These are phyloP conservation scores for Zonotrichia leucophrys DNA, from an alignment of 2,113 vertebrate genomes.

Conservation along the genomic window DNA sequence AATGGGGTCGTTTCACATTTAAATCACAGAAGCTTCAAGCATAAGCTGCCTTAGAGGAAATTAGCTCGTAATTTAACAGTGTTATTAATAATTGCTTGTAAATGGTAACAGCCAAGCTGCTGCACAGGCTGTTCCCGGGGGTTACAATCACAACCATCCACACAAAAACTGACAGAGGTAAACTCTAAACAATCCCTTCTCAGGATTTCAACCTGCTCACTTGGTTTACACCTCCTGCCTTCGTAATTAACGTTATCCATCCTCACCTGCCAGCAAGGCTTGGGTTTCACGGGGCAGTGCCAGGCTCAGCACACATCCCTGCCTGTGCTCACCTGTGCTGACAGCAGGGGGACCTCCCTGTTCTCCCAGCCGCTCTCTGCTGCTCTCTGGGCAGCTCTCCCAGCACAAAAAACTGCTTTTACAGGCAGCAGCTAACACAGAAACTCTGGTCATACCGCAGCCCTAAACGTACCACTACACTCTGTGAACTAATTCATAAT, in stretches of 20 bases:
- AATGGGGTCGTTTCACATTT: slow-evolving; percentile 29
- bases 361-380: background rate
- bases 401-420: background rate
- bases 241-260: rapidly evolving
- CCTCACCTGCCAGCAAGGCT: background rate
- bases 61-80: slow-evolving; percentile 1
- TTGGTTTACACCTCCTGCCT: background rate
- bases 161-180: background rate
- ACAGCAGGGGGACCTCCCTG: slow-evolving; percentile 1
- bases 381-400: background rate
- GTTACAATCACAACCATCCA: background rate
- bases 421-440: background rate
- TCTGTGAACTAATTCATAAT: background rate
- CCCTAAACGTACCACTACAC: background rate
- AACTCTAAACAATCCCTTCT: background rate
- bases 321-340: background rate
- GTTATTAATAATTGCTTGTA: slow-evolving; percentile 39
- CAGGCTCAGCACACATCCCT: background rate
- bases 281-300: background rate
- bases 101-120: slow-evolving; percentile 9
- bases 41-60: slow-evolving; percentile 12
- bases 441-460: background rate
- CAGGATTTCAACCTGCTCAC: background rate
- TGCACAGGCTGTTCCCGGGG: background rate
- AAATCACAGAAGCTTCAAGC: slow-evolving; percentile 51